Conservation (phyloP, 2,888 invertebrate species). For the Apantesis nais region DNA sequence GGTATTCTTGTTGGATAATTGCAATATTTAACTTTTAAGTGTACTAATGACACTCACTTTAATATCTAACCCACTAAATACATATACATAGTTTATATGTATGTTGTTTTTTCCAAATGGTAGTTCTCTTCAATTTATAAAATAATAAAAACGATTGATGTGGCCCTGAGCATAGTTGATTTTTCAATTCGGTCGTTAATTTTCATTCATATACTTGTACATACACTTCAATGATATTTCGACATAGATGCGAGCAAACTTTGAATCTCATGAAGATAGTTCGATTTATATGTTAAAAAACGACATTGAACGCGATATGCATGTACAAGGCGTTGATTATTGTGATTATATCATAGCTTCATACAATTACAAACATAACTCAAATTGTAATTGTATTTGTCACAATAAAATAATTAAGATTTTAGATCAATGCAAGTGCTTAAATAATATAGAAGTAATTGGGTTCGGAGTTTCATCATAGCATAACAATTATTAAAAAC, state of each 20-base stretch:
- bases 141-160: neutral
- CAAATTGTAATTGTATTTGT: conserved; percentile 14
- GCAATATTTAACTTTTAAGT: neutral
- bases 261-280: conserved; percentile 12
- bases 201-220: neutral
- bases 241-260: conserved; percentile 12
- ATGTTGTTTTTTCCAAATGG: neutral
- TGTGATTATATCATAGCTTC: conserved; percentile 3
- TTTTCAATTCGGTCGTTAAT: conserved; percentile 3
- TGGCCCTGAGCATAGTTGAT: conserved; percentile 9
- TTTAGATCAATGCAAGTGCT: neutral
- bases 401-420: neutral
- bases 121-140: neutral
- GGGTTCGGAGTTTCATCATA: conserved; percentile 3
- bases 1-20: too few relatives aligned
- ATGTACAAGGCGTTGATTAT: conserved; percentile 16
- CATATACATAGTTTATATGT: neutral
- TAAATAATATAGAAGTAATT: neutral
- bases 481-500: neutral
- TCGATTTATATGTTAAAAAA: conserved; percentile 6
- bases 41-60: neutral
- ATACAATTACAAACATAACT: conserved; percentile 13
- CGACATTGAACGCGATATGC: conserved; percentile 11
- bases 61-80: neutral
- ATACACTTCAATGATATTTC: conserved; percentile 12